These are phyloP conservation scores for Lydus trimaculatus DNA, from an alignment of 2,888 invertebrate species.

Conservation along the genomic window DNA sequence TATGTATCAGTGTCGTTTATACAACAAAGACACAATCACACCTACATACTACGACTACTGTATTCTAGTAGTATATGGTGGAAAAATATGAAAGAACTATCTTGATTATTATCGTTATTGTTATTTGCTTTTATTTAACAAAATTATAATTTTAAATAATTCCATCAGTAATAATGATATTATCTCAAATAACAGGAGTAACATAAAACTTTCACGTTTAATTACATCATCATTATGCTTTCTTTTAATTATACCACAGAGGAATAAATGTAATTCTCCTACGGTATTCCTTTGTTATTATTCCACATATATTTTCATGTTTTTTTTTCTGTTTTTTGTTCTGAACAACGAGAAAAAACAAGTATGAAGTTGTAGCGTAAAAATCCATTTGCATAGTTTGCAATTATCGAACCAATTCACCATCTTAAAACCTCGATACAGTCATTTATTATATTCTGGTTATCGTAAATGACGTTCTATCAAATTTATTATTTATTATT, in stretches of 20 bases:
- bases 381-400: not conserved
- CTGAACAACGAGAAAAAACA: not conserved
- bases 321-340: not conserved
- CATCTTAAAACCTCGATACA: no score
- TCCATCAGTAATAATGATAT: not conserved
- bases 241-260: constrained; percentile 14
- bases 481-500: not conserved
- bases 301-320: not conserved
- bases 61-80: no score
- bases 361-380: not conserved
- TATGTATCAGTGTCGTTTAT: no score
- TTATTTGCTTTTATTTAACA: not conserved
- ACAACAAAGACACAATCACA: no score
- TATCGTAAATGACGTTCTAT: no score
- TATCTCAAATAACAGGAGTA: not conserved
- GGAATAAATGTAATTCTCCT: constrained; percentile 11
- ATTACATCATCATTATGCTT: constrained; percentile 19
- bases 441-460: no score
- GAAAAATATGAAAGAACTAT: not conserved
- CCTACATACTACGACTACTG: no score
- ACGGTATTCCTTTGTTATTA: constrained; percentile 7
- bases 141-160: not conserved
- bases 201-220: constrained; percentile 16
- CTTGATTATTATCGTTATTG: not conserved
- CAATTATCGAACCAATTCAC: no score